phyloP scores from a whole-genome alignment of 2,797 vertebrate genomes.

The Nasua narica region DNA sequence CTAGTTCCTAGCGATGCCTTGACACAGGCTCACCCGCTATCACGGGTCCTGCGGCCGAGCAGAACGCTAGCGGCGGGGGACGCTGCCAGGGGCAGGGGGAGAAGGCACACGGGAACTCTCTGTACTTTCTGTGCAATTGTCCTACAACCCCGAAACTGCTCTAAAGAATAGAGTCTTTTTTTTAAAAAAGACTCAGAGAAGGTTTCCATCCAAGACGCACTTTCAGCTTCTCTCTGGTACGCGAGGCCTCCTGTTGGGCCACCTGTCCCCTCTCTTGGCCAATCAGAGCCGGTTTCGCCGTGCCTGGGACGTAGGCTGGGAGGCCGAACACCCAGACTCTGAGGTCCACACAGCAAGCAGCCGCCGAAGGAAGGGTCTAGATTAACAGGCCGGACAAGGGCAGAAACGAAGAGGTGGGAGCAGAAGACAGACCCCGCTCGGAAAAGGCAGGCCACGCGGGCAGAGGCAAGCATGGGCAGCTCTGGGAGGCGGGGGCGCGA shows the following conservation, averaged over 20 bases:
- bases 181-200: neutral
- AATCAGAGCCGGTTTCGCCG: neutral
- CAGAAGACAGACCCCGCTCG: neutral
- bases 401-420: neutral
- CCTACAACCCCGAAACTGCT: neutral
- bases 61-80: accelerated
- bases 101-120: accelerated
- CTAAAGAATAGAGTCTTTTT: neutral
- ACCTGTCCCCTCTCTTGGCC: accelerated
- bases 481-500: accelerated
- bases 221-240: neutral
- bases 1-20: too few relatives aligned
- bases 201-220: neutral
- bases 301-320: too few relatives aligned
- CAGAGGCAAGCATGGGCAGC: too few relatives aligned
- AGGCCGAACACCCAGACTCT: too few relatives aligned
- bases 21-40: accelerated
- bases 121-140: neutral
- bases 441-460: accelerated
- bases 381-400: neutral
- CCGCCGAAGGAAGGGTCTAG: neutral
- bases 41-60: accelerated
- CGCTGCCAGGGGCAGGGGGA: accelerated
- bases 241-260: accelerated
- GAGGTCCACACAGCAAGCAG: neutral